These are phyloP conservation scores for Megalops cyprinoides DNA, from an alignment of 2,797 vertebrate species.

Conservation along the genomic window DNA sequence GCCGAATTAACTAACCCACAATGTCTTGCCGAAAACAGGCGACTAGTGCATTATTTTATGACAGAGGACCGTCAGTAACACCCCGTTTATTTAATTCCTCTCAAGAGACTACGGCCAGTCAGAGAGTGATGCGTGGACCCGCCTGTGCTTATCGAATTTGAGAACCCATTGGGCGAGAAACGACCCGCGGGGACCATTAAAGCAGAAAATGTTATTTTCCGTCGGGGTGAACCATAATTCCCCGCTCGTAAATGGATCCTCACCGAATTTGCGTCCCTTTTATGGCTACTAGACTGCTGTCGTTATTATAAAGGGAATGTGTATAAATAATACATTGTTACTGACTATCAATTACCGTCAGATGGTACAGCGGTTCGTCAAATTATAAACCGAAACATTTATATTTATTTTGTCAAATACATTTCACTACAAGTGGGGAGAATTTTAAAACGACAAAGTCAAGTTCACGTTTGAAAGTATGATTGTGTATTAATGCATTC, in stretches of 20 bases:
- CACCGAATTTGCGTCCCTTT: neutral
- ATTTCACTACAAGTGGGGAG: too few species aligned
- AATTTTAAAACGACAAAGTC: neutral
- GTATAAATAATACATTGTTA: neutral
- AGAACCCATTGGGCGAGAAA: constrained; percentile 28
- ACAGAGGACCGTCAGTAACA: constrained; percentile 23
- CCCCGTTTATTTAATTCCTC: constrained; percentile 22
- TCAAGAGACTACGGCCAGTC: constrained; percentile 1
- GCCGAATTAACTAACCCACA: too few species aligned
- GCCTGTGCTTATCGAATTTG: neutral
- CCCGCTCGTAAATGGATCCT: neutral
- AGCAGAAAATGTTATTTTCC: neutral
- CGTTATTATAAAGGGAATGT: neutral
- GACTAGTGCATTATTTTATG: constrained; percentile 1
- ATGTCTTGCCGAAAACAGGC: constrained; percentile 3
- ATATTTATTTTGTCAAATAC: too few species aligned
- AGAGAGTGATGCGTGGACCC: neutral
- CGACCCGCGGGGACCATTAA: constrained; percentile 14
- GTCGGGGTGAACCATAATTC: neutral
- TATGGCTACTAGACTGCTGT: neutral
- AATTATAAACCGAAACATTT: neutral
- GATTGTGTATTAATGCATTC: neutral
- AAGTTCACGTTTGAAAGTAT: neutral
- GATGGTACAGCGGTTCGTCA: neutral
- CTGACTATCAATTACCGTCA: neutral